A percentile compares a stretch with the other conserved stretches of the same genome.
Conservation (phyloP, 2,888 invertebrate species). For the Drosophila neoperkinsi region DNA sequence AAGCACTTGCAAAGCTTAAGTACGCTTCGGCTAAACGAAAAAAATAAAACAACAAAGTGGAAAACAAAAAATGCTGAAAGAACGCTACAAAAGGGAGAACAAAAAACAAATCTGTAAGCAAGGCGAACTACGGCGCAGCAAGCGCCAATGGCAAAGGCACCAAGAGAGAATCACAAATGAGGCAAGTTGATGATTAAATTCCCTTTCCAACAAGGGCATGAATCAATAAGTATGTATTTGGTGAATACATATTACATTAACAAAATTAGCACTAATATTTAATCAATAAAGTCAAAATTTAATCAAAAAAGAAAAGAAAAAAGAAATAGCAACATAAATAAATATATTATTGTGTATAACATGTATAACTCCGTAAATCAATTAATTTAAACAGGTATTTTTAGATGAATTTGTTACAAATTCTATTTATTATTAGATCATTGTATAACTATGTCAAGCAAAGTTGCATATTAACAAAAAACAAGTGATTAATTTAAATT, state of each 20-base stretch:
- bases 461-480: not conserved
- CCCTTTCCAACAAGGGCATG: slow-evolving; percentile 32
- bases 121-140: slow-evolving; percentile 57
- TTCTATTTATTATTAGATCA: not conserved
- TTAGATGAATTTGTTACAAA: too few relatives aligned
- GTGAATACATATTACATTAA: not conserved
- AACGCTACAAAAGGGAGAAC: slow-evolving; percentile 27
- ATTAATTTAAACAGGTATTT: not conserved
- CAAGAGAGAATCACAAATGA: slow-evolving; percentile 59
- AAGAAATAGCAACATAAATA: not conserved
- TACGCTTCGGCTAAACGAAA: slow-evolving; percentile 30
- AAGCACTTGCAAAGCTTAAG: slow-evolving; percentile 70
- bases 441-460: fast-evolving
- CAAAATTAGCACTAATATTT: not conserved
- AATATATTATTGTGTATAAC: not conserved
- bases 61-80: slow-evolving; percentile 20
- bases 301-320: not conserved
- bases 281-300: not conserved
- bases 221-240: not conserved
- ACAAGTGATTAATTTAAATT: too few relatives aligned
- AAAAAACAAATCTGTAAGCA: slow-evolving; percentile 62
- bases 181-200: slow-evolving; percentile 35
- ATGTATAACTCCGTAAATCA: not conserved
- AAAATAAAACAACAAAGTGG: slow-evolving; percentile 12
- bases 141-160: slow-evolving; percentile 52